A percentile compares a stretch with the other conserved stretches of the same genome.
These are phyloP conservation scores for Automeris io DNA, from an alignment of 2,888 invertebrate genomes.

Conservation along the genomic window DNA sequence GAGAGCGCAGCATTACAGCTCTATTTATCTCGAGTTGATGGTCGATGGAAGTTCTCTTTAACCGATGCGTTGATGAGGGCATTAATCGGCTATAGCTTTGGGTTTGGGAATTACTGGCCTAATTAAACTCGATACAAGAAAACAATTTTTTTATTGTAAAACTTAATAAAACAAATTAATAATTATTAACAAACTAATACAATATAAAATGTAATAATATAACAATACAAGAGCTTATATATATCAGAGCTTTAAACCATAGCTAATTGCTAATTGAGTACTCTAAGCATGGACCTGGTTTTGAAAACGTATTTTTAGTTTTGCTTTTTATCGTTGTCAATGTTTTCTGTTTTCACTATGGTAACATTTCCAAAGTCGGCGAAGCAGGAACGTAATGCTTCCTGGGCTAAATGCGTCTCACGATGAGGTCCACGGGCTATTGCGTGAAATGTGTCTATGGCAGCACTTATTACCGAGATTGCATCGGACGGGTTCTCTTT, in stretches of 20 bases:
- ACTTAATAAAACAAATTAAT: not conserved
- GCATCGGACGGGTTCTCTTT: conserved; percentile 74
- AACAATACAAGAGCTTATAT: too few species aligned
- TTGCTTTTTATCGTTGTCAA: not conserved
- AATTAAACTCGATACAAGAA: not conserved
- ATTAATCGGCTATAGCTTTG: too few species aligned
- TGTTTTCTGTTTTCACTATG: conserved; percentile 16
- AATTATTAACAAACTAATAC: not conserved
- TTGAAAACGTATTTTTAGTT: not conserved
- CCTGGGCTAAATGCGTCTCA: conserved; percentile 83
- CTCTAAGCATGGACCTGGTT: too few species aligned
- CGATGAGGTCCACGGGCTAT: conserved; percentile 81
- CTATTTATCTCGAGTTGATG: too few species aligned
- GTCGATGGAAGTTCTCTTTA: too few species aligned
- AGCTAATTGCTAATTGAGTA: too few species aligned
- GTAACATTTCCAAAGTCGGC: conserved; percentile 75
- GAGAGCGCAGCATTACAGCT: too few species aligned
- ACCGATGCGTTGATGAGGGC: too few species aligned
- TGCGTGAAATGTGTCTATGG: conserved; percentile 78
- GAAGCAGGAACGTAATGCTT: conserved; percentile 80
- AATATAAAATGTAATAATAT: not conserved
- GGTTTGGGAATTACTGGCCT: too few species aligned
- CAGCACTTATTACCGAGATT: conserved; percentile 68
- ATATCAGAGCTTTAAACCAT: too few species aligned
- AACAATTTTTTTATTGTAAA: not conserved